Conservation (phyloP, 2,888 invertebrate genomes). For the Tipula unca region DNA sequence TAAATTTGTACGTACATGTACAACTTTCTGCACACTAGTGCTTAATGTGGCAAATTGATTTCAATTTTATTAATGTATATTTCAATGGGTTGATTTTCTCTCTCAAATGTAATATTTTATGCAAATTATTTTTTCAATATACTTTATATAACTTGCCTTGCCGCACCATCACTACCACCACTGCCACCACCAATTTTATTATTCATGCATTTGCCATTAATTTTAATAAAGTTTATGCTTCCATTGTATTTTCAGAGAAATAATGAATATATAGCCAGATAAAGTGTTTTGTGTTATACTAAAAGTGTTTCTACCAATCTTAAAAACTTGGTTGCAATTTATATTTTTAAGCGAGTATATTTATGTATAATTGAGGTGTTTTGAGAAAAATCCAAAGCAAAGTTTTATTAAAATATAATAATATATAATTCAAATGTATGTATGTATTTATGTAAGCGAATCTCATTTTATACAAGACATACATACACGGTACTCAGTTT, state of each 20-base stretch:
- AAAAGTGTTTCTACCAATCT: neutral
- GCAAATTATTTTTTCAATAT: neutral
- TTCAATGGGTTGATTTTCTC: conserved; percentile 8
- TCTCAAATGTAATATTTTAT: neutral
- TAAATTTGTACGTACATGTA: neutral
- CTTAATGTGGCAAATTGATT: conserved; percentile 14
- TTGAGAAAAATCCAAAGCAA: no score
- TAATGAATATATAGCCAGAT: neutral
- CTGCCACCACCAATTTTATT: neutral
- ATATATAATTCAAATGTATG: no score
- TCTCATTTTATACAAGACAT: no score
- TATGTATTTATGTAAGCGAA: no score
- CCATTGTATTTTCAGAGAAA: neutral
- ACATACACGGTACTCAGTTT: no score
- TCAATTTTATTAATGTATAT: conserved; percentile 14
- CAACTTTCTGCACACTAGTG: neutral
- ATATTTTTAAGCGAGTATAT: neutral
- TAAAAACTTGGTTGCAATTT: neutral
- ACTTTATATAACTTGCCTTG: neutral
- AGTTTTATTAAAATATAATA: no score
- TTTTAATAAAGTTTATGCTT: conserved; percentile 1
- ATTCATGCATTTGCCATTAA: neutral
- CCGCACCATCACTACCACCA: neutral
- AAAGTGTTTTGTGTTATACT: neutral
- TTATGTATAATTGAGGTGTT: neutral